Base-by-base conservation (phyloP, 2,888 invertebrate genomes). In the Eupithecia inturbata region DNA sequence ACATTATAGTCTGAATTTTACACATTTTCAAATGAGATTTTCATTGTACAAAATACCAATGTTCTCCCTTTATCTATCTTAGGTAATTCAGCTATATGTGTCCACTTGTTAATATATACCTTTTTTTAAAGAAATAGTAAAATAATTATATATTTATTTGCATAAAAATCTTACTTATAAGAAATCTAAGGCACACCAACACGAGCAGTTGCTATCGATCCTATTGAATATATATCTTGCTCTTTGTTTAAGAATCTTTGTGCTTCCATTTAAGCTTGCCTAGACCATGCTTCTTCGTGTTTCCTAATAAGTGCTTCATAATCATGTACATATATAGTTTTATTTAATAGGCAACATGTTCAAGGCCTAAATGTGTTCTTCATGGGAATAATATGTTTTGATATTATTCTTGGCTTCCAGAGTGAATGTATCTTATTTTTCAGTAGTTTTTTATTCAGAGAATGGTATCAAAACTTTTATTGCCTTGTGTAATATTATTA, bases 191-290 rank as follows among this genome's bases (percentile, higher is more conserved):
- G 49, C n/a, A 22, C 49, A n/a, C 49, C 49, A 19, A 45, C 49
- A 53, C 22, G 22, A 53, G 49, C 49, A 22, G n/a, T 53, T 60
- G 36, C 49, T 63, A 53, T n/a, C 7, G 33, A 9, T 63, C 19
- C 69, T 60, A 76, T 76, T 74, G 67, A 77, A 77, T 75, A 78
- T 78, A 69, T 79, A 70, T 76, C 72, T 74, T 77, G 70, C 57
- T 71, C 67, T 63, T 76, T 74, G 53, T 72, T 75, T 77, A 77
- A 76, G 73, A 72, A 77, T 75, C 76, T 83, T 82, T 75, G 88
- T 88, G 88, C 88, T 88, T 88, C 88, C 88, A 88, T 82, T 77
- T 75, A 83, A 81, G 85, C 86, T 89, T 87, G 87, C 85, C 84
- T 85, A 82, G 78, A 83, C 71, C 77, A 82, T 81, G 84, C 83